phyloP scores from a whole-genome alignment of 1,140 invertebrate genomes.

The Babylonia areolata region DNA sequence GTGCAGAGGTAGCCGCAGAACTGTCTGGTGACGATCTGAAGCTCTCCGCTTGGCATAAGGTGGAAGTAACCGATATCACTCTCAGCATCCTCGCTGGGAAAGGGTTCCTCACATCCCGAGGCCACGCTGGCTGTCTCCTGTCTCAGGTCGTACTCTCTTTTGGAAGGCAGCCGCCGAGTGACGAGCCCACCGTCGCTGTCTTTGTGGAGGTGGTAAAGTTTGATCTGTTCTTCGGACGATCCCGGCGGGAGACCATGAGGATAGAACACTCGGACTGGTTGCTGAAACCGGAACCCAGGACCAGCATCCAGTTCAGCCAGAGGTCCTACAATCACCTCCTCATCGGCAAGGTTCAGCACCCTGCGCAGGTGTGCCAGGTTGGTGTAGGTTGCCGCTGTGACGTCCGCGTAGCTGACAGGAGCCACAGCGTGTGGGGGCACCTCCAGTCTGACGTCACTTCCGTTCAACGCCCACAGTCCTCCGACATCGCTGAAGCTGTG shows the following conservation, averaged over 20 bases:
- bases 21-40: not conserved
- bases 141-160: not conserved
- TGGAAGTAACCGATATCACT: not conserved
- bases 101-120: not conserved
- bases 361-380: not conserved
- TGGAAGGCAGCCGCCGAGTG: not conserved
- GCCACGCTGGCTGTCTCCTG: not conserved
- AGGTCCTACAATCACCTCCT: not conserved
- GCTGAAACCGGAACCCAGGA: not conserved
- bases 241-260: not conserved
- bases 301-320: not conserved
- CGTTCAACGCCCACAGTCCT: not conserved
- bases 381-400: slow-evolving; percentile 11
- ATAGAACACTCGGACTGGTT: not conserved
- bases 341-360: not conserved
- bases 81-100: not conserved
- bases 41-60: slow-evolving; percentile 14
- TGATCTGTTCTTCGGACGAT: not conserved
- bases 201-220: not conserved
- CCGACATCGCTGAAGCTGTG: not conserved
- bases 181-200: not conserved
- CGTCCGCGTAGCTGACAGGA: not conserved
- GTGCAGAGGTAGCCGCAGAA: slow-evolving; percentile 14
- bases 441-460: slow-evolving; percentile 1
- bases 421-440: not conserved